These are phyloP conservation scores for Proctacanthus coquilletti DNA, from an alignment of 1,140 invertebrate genomes.

Conservation along the genomic window DNA sequence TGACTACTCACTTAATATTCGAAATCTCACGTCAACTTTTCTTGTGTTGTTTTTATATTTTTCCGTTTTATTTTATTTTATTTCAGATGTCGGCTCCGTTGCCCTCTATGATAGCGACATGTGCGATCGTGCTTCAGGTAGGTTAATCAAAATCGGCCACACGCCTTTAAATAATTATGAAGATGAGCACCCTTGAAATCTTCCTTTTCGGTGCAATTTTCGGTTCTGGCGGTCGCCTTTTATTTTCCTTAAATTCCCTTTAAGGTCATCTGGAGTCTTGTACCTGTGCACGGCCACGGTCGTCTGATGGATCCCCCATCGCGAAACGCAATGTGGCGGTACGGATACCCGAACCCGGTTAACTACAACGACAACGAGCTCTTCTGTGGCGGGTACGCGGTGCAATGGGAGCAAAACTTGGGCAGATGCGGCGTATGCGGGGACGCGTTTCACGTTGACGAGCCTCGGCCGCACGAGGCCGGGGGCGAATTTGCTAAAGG, in stretches of 20 bases:
- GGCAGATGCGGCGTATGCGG: slow-evolving; percentile 82
- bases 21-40: no score
- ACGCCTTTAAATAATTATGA: no score
- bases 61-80: no score
- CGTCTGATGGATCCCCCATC: slow-evolving; percentile 78
- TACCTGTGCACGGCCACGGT: slow-evolving; percentile 49
- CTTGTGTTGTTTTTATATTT: no score
- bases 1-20: no score
- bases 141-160: no score
- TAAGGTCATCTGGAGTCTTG: neutral
- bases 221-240: no score
- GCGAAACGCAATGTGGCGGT: slow-evolving; percentile 84
- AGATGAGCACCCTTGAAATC: no score
- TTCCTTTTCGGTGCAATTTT: no score
- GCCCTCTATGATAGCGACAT: no score
- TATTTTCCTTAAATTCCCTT: no score
- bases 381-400: slow-evolving; percentile 68
- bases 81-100: slow-evolving; percentile 3
- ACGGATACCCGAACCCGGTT: slow-evolving; percentile 80
- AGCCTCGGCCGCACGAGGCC: slow-evolving; percentile 70
- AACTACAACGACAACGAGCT: slow-evolving; percentile 88
- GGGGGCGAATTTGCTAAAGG: slow-evolving; percentile 75
- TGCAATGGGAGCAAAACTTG: slow-evolving; percentile 71
- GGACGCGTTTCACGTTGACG: slow-evolving; percentile 55
- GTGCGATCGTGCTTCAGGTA: no score